These are phyloP conservation scores for Drosophila nannoptera DNA, from an alignment of 1,140 invertebrate species.

Conservation along the genomic window DNA sequence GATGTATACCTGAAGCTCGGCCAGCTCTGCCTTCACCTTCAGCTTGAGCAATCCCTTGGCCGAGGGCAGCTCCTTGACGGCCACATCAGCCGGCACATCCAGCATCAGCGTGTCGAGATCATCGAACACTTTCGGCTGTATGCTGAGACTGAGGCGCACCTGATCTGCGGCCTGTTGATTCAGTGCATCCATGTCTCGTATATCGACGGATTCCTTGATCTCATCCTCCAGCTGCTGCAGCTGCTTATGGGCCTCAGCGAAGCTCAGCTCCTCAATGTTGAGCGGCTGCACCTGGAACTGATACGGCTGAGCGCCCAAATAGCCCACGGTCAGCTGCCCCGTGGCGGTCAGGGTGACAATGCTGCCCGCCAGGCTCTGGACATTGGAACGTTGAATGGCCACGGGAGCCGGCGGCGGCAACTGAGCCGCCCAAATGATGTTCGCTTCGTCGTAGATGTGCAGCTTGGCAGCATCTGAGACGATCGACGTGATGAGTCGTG, in stretches of 20 bases:
- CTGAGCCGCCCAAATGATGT: constrained; percentile 88
- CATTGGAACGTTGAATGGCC: constrained; percentile 74
- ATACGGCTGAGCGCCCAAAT: constrained; percentile 71
- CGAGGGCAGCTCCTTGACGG: constrained; percentile 65
- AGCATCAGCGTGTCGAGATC: constrained; percentile 64
- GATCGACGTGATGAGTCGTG: constrained; percentile 81
- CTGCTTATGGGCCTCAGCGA: constrained; percentile 71
- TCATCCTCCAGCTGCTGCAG: constrained; percentile 76
- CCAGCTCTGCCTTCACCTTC: constrained; percentile 51
- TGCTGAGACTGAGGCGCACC: constrained; percentile 61
- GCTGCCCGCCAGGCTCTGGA: constrained; percentile 61
- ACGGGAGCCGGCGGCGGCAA: constrained; percentile 68
- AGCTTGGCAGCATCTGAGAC: constrained; percentile 82
- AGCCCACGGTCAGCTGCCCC: constrained; percentile 68
- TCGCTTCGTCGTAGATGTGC: constrained; percentile 86
- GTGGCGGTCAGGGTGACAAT: constrained; percentile 65
- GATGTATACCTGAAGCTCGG: constrained; percentile 68
- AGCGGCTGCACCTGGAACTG: constrained; percentile 74
- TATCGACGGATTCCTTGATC: constrained; percentile 74
- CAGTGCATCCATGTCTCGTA: constrained; percentile 66
- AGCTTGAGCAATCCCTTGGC: constrained; percentile 58
- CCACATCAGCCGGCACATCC: constrained; percentile 70
- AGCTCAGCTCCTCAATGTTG: constrained; percentile 64
- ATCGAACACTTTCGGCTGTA: constrained; percentile 45
- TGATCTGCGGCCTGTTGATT: constrained; percentile 71